These are phyloP conservation scores for Sciurus niger DNA, from an alignment of 2,113 vertebrate species.

Conservation along the genomic window DNA sequence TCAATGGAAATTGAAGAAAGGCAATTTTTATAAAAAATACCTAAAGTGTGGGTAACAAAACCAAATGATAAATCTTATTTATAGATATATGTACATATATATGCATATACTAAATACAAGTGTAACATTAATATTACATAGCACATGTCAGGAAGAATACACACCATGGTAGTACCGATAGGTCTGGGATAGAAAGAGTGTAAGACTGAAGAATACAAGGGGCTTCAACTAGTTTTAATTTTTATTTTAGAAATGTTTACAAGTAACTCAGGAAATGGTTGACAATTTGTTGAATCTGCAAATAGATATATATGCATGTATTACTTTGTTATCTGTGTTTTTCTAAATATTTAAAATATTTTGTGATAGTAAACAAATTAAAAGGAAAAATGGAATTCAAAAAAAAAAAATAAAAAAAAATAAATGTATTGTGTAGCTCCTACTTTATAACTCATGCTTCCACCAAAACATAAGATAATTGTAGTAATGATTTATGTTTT, in stretches of 20 bases:
- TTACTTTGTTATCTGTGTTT: background rate
- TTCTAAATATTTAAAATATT: conserved; percentile 7
- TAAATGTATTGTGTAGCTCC: background rate
- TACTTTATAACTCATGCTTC: background rate
- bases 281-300: background rate
- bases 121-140: background rate
- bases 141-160: background rate
- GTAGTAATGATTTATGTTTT: background rate
- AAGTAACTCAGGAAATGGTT: background rate
- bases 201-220: background rate
- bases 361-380: conserved; percentile 20
- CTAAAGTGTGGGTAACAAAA: background rate
- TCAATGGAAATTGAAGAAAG: background rate
- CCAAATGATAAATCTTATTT: background rate
- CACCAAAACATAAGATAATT: background rate
- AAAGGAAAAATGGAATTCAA: background rate
- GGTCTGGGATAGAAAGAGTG: background rate
- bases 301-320: background rate
- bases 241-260: background rate
- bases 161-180: background rate
- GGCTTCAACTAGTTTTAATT: background rate
- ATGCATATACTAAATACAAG: background rate
- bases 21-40: background rate
- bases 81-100: background rate
- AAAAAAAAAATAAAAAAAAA: too few species aligned